Percentiles rank a stretch among this genome's conserved stretches.
Evolutionary conservation across 2,113 vertebrate species (phyloP).

Genomic region (Aegithalos caudatus): DNA sequence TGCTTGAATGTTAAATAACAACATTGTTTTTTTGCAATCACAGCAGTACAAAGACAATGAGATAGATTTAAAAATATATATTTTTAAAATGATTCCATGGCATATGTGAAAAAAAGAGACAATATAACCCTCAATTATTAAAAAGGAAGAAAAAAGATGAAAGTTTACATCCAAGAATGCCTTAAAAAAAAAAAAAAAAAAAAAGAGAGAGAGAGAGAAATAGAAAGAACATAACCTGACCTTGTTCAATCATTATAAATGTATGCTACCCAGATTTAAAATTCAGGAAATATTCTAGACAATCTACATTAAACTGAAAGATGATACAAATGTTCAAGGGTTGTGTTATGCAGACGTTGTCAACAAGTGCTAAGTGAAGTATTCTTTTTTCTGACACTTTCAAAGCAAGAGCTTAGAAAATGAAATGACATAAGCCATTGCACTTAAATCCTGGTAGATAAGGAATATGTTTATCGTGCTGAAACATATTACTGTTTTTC

Average conservation of each 20-base stretch:
- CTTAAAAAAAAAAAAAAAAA: no score
- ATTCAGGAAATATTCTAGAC: background rate
- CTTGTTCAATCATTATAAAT: background rate
- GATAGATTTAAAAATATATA: background rate
- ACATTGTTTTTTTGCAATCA: background rate
- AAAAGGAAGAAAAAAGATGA: background rate
- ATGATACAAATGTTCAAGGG: background rate
- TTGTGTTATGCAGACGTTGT: background rate
- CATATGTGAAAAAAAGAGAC: no score
- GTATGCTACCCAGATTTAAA: background rate
- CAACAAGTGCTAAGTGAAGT: background rate
- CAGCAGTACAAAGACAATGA: background rate
- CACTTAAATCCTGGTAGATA: background rate
- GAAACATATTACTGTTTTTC: background rate
- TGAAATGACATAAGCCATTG: background rate
- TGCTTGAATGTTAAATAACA: background rate
- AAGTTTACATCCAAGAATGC: background rate
- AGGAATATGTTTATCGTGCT: background rate
- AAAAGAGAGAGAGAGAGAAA: accelerated
- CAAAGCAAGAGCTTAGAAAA: background rate
- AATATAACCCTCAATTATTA: background rate
- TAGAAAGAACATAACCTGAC: background rate
- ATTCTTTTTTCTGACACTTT: background rate
- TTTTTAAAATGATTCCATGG: background rate
- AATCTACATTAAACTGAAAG: background rate